Conservation (phyloP, 2,113 vertebrate species). For the Prinia subflava region DNA sequence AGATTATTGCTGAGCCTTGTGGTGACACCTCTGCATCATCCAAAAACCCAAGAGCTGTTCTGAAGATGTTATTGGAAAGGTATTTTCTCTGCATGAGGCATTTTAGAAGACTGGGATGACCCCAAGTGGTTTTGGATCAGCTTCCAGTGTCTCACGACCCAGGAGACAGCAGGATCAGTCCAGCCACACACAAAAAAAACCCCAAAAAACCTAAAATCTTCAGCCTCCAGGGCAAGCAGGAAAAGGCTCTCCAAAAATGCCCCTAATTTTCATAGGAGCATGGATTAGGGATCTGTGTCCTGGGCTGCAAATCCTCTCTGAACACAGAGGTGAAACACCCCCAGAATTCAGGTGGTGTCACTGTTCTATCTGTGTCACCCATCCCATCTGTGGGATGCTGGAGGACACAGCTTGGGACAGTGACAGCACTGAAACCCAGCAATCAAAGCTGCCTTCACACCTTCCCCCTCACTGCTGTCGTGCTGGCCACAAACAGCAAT, state of each 20-base stretch:
- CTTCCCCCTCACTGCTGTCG: neutral
- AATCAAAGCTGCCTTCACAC: accelerated
- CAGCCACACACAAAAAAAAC: neutral
- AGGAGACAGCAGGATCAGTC: neutral
- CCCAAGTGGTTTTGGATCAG: neutral
- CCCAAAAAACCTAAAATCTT: accelerated
- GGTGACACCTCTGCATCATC: neutral
- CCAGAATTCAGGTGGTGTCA: neutral
- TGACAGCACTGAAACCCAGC: neutral
- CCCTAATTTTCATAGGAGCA: neutral
- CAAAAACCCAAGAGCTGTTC: neutral
- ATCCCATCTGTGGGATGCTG: neutral
- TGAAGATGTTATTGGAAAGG: neutral
- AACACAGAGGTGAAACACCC: accelerated
- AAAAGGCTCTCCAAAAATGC: accelerated
- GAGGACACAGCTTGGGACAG: neutral
- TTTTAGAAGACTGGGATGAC: neutral
- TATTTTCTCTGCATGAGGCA: neutral
- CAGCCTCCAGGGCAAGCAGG: neutral
- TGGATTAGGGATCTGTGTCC: neutral
- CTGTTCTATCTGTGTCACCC: neutral
- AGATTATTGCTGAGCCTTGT: neutral
- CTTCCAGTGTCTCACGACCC: accelerated
- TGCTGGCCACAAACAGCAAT: accelerated
- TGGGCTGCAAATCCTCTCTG: neutral